A percentile compares a stretch with the other conserved stretches of the same genome.
phyloP scores from a whole-genome alignment of 2,888 invertebrate species.

The Tipula lateralis region DNA sequence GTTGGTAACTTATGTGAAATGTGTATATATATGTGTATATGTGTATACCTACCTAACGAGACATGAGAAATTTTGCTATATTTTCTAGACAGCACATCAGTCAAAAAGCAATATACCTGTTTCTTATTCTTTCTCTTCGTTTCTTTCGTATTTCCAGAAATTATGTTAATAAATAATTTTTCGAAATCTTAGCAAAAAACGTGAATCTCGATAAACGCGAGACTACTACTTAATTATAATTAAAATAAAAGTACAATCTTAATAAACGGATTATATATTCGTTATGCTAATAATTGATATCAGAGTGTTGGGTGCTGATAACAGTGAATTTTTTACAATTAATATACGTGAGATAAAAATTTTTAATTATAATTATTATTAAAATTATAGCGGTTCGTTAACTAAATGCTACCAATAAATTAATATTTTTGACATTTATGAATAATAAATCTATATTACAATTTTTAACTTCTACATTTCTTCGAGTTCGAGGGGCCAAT shows the following conservation, averaged over 20 bases:
- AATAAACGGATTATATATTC: not conserved
- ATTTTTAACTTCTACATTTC: no score
- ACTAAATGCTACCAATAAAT: no score
- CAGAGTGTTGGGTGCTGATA: not conserved
- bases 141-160: not conserved
- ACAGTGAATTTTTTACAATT: no score
- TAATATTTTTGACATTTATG: no score
- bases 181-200: not conserved
- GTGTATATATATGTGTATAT: no score
- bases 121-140: not conserved
- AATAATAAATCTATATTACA: no score
- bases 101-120: not conserved
- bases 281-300: not conserved
- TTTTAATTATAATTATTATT: no score
- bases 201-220: not conserved
- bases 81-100: not conserved
- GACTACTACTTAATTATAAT: not conserved
- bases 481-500: no score
- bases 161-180: not conserved
- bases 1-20: not conserved
- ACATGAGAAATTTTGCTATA: not conserved
- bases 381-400: no score
- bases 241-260: not conserved
- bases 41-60: no score
- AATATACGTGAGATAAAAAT: no score